Conservation (phyloP, 2,113 vertebrate genomes). For the Etia nguti region DNA sequence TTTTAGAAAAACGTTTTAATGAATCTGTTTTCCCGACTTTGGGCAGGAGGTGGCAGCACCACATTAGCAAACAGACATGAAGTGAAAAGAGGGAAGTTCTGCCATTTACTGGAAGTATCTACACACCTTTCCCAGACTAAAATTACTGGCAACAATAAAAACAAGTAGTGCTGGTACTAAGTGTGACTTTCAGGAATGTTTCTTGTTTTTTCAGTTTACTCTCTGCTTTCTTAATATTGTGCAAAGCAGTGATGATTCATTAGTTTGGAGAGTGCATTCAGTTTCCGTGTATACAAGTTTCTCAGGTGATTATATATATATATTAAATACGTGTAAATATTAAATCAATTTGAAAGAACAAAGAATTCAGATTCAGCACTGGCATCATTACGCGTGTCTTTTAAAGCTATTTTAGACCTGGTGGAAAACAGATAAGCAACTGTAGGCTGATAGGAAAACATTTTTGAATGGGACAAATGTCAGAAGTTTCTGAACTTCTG, state of each 20-base stretch:
- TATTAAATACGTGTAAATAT: background rate
- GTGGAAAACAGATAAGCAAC: background rate
- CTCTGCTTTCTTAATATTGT: background rate
- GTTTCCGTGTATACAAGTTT: background rate
- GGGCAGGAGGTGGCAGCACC: constrained; percentile 59
- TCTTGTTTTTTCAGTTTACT: background rate
- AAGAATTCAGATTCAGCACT: background rate
- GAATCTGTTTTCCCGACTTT: background rate
- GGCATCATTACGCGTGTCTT: background rate
- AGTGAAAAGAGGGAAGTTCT: background rate
- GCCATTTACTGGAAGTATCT: background rate
- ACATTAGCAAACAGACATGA: background rate
- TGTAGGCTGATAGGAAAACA: background rate
- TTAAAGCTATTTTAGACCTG: background rate
- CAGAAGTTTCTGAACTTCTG: constrained; percentile 26
- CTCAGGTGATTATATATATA: background rate
- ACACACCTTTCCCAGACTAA: background rate
- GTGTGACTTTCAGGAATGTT: background rate
- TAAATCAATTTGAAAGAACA: background rate
- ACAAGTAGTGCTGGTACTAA: background rate
- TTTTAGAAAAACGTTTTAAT: background rate
- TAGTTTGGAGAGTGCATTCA: background rate
- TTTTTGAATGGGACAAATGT: background rate
- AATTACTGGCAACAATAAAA: background rate
- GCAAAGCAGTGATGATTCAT: background rate